Evolutionary conservation across 2,888 invertebrate genomes (phyloP).

Genomic region (Quadroppia sp.): DNA sequence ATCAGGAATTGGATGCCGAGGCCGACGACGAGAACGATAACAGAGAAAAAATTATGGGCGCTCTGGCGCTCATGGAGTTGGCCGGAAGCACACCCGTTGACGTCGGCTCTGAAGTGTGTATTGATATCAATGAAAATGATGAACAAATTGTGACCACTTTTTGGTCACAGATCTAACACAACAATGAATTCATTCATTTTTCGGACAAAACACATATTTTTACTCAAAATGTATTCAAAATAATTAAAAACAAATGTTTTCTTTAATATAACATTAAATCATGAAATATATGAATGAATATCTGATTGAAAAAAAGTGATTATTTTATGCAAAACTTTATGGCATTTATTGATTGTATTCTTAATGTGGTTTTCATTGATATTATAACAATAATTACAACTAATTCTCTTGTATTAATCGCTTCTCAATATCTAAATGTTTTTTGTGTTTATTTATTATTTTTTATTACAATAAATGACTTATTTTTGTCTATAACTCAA

Average conservation of each 20-base stretch:
- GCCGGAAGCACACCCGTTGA: slow-evolving; percentile 50
- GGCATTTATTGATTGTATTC: slow-evolving; percentile 3
- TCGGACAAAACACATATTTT: background rate
- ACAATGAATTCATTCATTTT: background rate
- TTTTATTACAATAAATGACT: slow-evolving; percentile 22
- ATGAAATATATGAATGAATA: slow-evolving; percentile 14
- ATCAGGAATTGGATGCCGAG: slow-evolving; percentile 32
- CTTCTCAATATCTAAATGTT: background rate
- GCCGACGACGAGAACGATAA: slow-evolving; percentile 47
- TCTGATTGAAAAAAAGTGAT: background rate
- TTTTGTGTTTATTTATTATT: slow-evolving; percentile 23
- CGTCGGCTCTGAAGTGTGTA: slow-evolving; percentile 3
- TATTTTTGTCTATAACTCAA: background rate
- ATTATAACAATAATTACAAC: too few relatives aligned
- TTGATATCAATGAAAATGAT: background rate
- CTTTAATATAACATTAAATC: slow-evolving; percentile 18
- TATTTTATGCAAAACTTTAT: slow-evolving; percentile 9
- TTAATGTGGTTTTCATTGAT: background rate
- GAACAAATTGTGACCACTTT: slow-evolving; percentile 14
- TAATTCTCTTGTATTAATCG: background rate
- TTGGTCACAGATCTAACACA: background rate
- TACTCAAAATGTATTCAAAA: slow-evolving; percentile 4
- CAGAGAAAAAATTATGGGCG: slow-evolving; percentile 60
- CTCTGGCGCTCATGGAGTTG: slow-evolving; percentile 62
- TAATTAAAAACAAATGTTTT: background rate